Evolutionary conservation across 2,888 invertebrate species (phyloP), one percentile per base, ranked within the genome.

Genomic region (Morinoia aosen): DNA sequence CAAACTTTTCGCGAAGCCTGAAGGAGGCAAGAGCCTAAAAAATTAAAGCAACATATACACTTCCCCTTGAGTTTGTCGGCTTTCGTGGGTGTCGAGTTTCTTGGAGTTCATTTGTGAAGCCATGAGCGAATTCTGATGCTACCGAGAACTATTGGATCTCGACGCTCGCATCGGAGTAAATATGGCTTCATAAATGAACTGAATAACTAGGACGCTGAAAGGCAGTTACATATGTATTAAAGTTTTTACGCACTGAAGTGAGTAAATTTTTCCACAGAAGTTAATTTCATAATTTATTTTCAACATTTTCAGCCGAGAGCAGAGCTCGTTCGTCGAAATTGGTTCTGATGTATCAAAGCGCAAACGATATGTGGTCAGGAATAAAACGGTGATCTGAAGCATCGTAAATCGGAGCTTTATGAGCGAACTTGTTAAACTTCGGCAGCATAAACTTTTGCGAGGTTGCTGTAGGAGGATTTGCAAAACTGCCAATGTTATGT

Each of bases 1-100:
- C 12, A 40, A 90, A 90, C 90, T 90, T 90, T 90, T 90, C 14
- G 90, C 90, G 40, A 48, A 14, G 90, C 90, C 16, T 48, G 90
- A 90, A 40, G 39, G 40, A 39, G 90, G 40, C 40, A 48, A 90
- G 90, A 8, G 40, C 48, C 90, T 90, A 40, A 48, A 90, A 88
- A 90, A 90, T 90, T 90, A 90, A 90, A 40, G 48, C 40, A 90
- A 90, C 76, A 19, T 76, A 76, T 76, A 90, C 90, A 90, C 90
- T 48, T 90, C 40, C 90, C 40, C 25, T 90, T 33, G 90, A 90
- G 90, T 48, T 90, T 16, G 90, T 40, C 33, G 7, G 25, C 48
- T 90, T 90, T 8, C 90, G n/a, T 40, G 88, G n/a, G 25, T 7
- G 90, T 90, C 48, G 90, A 90, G 90, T 90, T 90, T 48, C 40